phyloP scores from a whole-genome alignment of 1,140 invertebrate genomes.

The Rhyacophila brunnea region DNA sequence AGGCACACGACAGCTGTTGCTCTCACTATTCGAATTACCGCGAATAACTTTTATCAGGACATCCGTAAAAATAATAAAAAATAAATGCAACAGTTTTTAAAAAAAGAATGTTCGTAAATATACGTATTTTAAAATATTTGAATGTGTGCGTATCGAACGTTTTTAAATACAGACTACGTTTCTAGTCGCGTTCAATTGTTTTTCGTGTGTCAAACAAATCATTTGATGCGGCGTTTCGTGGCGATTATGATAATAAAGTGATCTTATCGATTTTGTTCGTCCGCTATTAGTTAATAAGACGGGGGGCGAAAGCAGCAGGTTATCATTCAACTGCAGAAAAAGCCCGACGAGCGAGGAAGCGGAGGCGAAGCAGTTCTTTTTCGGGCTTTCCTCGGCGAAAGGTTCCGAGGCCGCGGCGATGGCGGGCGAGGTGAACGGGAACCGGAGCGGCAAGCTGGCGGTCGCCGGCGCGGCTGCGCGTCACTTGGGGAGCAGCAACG shows the following conservation, averaged over 20 bases:
- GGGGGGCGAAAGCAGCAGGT: conserved; percentile 1
- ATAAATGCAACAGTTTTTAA: too few relatives aligned
- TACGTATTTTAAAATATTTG: too few relatives aligned
- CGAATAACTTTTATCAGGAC: too few relatives aligned
- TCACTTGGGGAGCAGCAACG: conserved; percentile 20
- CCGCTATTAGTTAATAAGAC: not conserved
- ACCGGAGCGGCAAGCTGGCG: conserved; percentile 1
- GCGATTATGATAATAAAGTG: not conserved
- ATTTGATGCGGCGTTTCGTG: not conserved
- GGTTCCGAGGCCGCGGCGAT: not conserved
- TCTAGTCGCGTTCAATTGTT: too few relatives aligned
- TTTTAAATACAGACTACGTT: too few relatives aligned
- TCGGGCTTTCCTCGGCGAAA: not conserved
- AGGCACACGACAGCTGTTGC: too few relatives aligned
- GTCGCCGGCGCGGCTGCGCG: not conserved
- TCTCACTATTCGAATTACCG: too few relatives aligned
- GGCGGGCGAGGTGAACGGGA: not conserved
- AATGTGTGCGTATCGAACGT: too few relatives aligned
- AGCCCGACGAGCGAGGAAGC: not conserved
- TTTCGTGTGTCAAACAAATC: too few relatives aligned
- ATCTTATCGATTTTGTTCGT: not conserved
- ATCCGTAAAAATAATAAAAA: too few relatives aligned
- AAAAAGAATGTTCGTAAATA: too few relatives aligned
- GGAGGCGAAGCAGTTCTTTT: not conserved
- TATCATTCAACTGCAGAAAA: not conserved